Conservation (phyloP, 2,888 invertebrate species). For the Cosmopolites sordidus region DNA sequence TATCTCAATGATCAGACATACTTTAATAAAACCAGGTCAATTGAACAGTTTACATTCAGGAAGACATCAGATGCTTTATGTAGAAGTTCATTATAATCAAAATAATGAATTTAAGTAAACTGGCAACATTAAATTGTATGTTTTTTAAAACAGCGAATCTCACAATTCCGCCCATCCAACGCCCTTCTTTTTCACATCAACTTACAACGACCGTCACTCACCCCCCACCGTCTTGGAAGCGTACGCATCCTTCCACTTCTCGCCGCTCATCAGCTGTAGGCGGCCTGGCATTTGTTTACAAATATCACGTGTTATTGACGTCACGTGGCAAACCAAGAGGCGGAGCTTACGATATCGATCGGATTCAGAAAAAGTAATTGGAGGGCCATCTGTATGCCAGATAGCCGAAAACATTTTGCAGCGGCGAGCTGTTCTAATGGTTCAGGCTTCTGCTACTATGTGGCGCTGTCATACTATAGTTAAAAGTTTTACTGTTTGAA, state of each 20-base stretch:
- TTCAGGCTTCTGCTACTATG: not conserved
- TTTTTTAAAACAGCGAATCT: too few species aligned
- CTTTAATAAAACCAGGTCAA: too few species aligned
- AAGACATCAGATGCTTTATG: too few species aligned
- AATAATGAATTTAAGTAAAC: too few species aligned
- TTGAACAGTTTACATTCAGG: too few species aligned
- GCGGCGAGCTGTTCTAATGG: constrained; percentile 15
- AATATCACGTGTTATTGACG: constrained; percentile 19
- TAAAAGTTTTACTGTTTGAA: too few species aligned
- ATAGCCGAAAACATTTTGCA: constrained; percentile 16
- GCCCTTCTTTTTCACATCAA: too few species aligned
- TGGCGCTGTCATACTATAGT: not conserved
- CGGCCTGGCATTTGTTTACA: constrained; percentile 16
- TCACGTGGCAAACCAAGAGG: constrained; percentile 15
- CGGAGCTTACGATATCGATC: constrained; percentile 22
- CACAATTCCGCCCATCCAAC: not conserved
- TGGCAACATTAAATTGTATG: too few species aligned
- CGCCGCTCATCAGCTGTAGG: constrained; percentile 11
- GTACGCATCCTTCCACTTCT: not conserved
- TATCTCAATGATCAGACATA: too few species aligned
- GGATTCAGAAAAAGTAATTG: constrained; percentile 19
- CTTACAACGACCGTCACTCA: not conserved
- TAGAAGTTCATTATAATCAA: too few species aligned
- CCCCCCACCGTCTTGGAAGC: not conserved
- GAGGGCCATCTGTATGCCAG: constrained; percentile 23